phyloP scores from a whole-genome alignment of 2,888 invertebrate genomes.

The Odiellus spinosus region DNA sequence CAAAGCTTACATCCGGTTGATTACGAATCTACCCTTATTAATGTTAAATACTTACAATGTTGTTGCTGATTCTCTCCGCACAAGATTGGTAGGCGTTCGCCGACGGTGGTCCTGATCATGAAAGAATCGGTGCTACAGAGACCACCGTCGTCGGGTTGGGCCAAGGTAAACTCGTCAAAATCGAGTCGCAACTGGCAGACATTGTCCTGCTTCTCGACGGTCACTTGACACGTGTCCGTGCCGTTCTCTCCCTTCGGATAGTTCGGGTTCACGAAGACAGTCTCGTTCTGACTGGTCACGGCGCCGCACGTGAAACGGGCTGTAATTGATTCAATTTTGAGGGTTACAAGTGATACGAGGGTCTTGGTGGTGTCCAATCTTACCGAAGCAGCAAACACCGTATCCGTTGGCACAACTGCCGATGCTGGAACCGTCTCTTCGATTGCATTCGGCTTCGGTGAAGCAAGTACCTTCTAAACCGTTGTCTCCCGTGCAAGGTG shows the following conservation, averaged over 20 bases:
- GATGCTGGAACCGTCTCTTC: conserved; percentile 52
- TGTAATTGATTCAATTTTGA: conserved; percentile 2
- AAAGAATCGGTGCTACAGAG: conserved; percentile 62
- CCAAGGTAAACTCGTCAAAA: conserved; percentile 48
- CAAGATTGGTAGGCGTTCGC: conserved; percentile 44
- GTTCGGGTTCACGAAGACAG: conserved; percentile 67
- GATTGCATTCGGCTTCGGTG: conserved; percentile 43
- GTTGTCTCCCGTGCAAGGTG: conserved; percentile 62
- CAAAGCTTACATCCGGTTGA: too few relatives aligned
- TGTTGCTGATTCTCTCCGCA: conserved; percentile 68
- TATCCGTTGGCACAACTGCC: conserved; percentile 57
- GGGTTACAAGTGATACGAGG: too few relatives aligned
- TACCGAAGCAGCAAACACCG: conserved; percentile 66
- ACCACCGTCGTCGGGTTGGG: conserved; percentile 36
- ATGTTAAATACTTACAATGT: conserved; percentile 44
- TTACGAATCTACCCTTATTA: too few relatives aligned
- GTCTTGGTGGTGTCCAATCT: too few relatives aligned
- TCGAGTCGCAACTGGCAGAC: conserved; percentile 68
- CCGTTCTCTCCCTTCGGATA: conserved; percentile 62
- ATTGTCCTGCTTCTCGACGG: conserved; percentile 57
- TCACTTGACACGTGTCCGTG: conserved; percentile 68
- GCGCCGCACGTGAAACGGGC: conserved; percentile 18
- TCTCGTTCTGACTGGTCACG: conserved; percentile 43
- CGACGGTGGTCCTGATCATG: conserved; percentile 32
- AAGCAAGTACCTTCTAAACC: conserved; percentile 39